Conservation (phyloP, 37 sponge, comb jelly and placozoan species). For the Diacarnus erythraeanus region DNA sequence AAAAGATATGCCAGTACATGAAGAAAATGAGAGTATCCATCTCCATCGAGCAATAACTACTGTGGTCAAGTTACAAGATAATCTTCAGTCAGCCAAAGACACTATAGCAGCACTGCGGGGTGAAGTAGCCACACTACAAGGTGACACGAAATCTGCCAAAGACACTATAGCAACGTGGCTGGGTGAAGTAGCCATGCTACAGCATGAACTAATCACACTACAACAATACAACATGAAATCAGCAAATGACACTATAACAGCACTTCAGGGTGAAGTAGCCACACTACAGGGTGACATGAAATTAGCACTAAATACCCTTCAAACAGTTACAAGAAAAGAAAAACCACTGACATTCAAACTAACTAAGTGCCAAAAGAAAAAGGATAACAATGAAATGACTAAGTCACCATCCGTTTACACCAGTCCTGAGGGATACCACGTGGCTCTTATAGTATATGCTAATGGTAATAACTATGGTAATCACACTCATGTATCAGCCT, state of each 20-base stretch:
- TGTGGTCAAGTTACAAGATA: background rate
- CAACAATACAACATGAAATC: too few relatives aligned
- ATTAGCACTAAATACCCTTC: background rate
- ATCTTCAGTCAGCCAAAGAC: background rate
- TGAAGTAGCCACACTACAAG: background rate
- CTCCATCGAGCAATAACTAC: background rate
- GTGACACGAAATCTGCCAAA: background rate
- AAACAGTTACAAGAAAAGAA: background rate
- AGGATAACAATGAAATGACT: background rate
- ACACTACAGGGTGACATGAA: background rate
- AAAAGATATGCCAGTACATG: conserved; percentile 13
- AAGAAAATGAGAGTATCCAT: background rate
- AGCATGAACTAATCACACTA: too few relatives aligned
- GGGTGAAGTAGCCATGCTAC: background rate
- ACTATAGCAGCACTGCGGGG: background rate
- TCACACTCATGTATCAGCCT: conserved; percentile 4
- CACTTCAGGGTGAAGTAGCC: background rate
- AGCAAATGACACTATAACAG: too few relatives aligned
- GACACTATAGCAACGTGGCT: too few relatives aligned
- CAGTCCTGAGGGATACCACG: conserved; percentile 27
- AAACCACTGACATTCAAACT: background rate
- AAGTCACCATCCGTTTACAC: conserved; percentile 7
- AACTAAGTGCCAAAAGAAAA: background rate
- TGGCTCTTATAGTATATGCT: conserved; percentile 18
- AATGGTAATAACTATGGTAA: conserved; percentile 14